Base-by-base conservation (phyloP, 2,888 invertebrate species). In the Parnassius smintheus region DNA sequence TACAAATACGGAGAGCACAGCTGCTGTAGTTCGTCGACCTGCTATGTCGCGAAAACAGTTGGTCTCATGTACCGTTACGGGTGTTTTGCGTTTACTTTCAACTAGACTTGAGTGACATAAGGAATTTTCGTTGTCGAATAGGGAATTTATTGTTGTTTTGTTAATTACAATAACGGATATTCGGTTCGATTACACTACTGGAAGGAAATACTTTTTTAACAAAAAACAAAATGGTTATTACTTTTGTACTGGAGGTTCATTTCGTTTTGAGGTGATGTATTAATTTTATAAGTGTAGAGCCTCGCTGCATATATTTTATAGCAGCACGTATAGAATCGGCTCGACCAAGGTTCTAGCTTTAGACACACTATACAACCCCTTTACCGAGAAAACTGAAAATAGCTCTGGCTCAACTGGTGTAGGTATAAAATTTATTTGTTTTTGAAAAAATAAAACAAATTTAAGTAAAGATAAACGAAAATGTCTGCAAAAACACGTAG, bases 61-160 rank as follows among this genome's bases (percentile, higher is more conserved):
- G 50, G 57, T 56, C 56, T 63, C 62, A 65, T 59, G 61, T 79
- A 75, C 84, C 79, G 85, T 85, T 83, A 80, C 42, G 68, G 48
- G 56, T 63, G 68, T 68, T 71, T 62, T 68, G 70, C 75, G 75
- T 81, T 85, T 83, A 82, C 84, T 85, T 83, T 83, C 83, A 75
- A 76, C 75, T 75, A 80, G 77, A 79, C 75, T 66, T 65, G 50
- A 64, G 53, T 64, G 60, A 65, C 49, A 60, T 66, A 61, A 68
- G 68, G 69, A 68, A 70, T 71, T 68, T 53, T 68, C 65, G 62
- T 62, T n/a, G n/a, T n/a, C n/a, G n/a, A n/a, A n/a, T n/a, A n/a
- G n/a, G n/a, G n/a, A n/a, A n/a, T n/a, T n/a, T n/a, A 62, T 68
- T 67, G 64, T 56, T 64, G 50, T 58, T 59, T 62, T 18, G 52